A percentile compares a stretch with the other conserved stretches of the same genome.
phyloP scores from a whole-genome alignment of 2,797 vertebrate genomes.

The Odontamblyopus lacepedii region DNA sequence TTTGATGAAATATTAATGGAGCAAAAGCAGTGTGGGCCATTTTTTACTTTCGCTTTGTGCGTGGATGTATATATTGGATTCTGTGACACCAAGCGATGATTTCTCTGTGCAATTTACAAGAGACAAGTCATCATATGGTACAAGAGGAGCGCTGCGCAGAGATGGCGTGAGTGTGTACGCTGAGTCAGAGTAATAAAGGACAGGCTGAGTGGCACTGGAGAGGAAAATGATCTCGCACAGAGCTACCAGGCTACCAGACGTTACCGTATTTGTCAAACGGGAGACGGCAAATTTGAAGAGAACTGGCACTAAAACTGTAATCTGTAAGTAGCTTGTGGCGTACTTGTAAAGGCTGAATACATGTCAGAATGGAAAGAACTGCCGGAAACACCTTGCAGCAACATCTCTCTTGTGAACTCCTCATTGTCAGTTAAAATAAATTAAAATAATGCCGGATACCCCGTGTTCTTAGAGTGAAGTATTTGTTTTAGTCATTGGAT shows the following conservation, averaged over 20 bases:
- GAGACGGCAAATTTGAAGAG: not conserved
- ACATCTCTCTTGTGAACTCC: not conserved
- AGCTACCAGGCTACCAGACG: not conserved
- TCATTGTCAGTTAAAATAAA: not conserved
- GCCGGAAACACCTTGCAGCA: not conserved
- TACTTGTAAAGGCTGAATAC: not conserved
- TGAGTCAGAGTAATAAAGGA: conserved; percentile 7
- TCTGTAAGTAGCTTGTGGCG: not conserved
- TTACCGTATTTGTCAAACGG: not conserved
- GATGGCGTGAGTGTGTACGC: not conserved
- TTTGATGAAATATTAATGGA: conserved; percentile 2
- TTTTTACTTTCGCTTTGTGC: not conserved
- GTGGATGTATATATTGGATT: conserved; percentile 6
- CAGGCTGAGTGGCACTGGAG: not conserved
- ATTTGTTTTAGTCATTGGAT: no score
- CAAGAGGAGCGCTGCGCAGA: not conserved
- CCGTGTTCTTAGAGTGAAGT: not conserved
- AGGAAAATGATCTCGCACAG: not conserved
- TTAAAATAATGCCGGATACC: not conserved
- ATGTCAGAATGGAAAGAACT: not conserved
- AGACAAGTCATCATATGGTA: not conserved
- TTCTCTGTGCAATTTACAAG: not conserved
- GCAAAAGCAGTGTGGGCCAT: not conserved
- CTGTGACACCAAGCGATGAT: not conserved
- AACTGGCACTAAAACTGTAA: not conserved